Base-by-base conservation (phyloP, 92 coral and sea anemone genomes). In the Parazoanthus atlanticus region DNA sequence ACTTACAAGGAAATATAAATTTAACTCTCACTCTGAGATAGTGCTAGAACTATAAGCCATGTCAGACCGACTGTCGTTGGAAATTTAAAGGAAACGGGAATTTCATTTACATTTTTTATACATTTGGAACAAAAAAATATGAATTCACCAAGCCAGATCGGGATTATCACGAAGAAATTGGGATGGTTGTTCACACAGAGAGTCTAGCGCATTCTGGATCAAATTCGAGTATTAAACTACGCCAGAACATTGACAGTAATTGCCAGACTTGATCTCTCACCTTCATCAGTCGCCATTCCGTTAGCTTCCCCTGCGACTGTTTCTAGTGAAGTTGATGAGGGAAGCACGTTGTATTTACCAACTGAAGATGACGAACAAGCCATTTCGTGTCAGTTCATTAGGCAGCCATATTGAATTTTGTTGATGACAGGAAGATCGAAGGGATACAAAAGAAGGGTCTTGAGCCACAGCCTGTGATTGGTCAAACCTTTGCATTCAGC, bases 341-440 rank as follows among this genome's bases (percentile, higher is more conserved):
- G 84, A 54, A 80, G 84, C 71, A 80, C 61, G 28, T 80, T 80
- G 15, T 80, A 80, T 54, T 32, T 80, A 31, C 84, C 84, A 56
- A 80, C 29, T 32, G 72, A 56, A 54, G 84, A 31, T 8, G 84
- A 80, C 10, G 28, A 29, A 52, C 70, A 28, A 8, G 43, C 71
- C 84, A 80, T 80, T 52, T 80, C 43, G 12, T 4, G 38, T 65
- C 1, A 28, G 25, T 29, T 49, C 67, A 79, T 61, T 19, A n/a
- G 33, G 41, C 83, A 47, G 41, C 69, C 83, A 79, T 49, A 1
- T 46, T 79, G 36, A 5, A 29, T 0, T 15, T 56, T 67, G 84
- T 67, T 21, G 33, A 26, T 16, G 28, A 13, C 16, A 5, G 13
- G 2, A 28, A 33, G 8, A 12, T 29, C 2, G n/a, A n/a, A n/a